Evolutionary conservation across 2,797 vertebrate species (phyloP), one percentile per base, ranked within the genome.

Genomic region (Buceros bicornis): DNA sequence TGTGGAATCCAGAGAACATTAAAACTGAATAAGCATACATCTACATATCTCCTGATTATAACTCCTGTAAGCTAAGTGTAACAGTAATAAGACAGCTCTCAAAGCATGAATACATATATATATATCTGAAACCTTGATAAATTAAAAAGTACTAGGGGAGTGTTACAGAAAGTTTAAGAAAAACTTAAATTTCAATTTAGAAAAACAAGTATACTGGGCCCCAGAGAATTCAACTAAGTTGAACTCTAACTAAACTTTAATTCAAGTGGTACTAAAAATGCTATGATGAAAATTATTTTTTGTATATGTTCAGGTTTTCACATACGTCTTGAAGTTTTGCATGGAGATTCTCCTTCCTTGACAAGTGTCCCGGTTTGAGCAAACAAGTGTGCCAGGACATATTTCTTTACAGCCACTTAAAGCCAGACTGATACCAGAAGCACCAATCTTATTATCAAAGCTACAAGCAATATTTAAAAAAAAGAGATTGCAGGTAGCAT

Each of bases 251-350:
- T 73, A 29, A 7, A 80, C 57, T 81, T 77, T 43, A 84, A 71
- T 40, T 60, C 37, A 40, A 84, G 10, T 43, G 7, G 6, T n/a
- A 45, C 18, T 84, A 64, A 84, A 95, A 82, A 47, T 2, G 3
- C 7, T 35, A 60, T 0, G 0, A n/a, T 8, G 2, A 66, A 40
- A 74, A 35, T 45, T 40, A 26, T 16, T 45, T 85, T 87, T 56
- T 33, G 8, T 25, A n/a, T 14, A 8, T 35, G 31, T 33, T 78
- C 57, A 8, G 15, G 4, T 74, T 91, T 91, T 78, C 45, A 76
- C 11, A 31, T 47, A n/a, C 6, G 50, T 43, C 20, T 58, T 70
- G 43, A 70, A 9, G 40, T 48, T 93, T 79, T 74, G 17, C 9
- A 17, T 18, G 19, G 25, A 57, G 24, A 73, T 51, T 72, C 58